phyloP scores from a whole-genome alignment of 1,140 invertebrate genomes.

The Cotesia vestalis region DNA sequence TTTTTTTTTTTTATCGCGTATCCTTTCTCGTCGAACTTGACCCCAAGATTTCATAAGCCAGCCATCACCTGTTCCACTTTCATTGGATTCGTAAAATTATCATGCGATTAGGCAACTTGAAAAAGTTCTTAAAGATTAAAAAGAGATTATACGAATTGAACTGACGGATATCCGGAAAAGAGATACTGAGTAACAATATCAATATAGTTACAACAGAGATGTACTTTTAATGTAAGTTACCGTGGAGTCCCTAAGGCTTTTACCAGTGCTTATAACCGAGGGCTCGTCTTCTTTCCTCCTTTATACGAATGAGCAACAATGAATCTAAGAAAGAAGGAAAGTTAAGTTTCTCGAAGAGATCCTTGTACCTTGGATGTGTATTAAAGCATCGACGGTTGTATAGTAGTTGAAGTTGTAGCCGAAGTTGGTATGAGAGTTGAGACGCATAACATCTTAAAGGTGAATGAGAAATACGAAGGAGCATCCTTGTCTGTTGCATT shows the following conservation, averaged over 20 bases:
- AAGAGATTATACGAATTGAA: conserved; percentile 32
- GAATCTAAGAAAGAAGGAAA: not conserved
- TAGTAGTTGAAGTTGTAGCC: conserved; percentile 1
- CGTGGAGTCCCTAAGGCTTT: not conserved
- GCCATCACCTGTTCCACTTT: conserved; percentile 23
- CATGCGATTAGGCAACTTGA: conserved; percentile 2
- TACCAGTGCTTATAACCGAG: not conserved
- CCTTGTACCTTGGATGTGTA: too few relatives aligned
- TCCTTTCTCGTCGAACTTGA: conserved; percentile 27
- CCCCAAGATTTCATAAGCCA: conserved; percentile 20
- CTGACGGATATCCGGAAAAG: conserved; percentile 45
- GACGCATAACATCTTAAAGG: conserved; percentile 14
- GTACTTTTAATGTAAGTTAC: not conserved
- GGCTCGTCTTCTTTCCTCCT: not conserved
- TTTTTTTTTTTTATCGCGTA: not conserved
- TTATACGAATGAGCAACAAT: too few relatives aligned
- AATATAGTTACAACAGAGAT: not conserved
- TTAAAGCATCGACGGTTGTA: not conserved
- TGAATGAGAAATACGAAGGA: conserved; percentile 11
- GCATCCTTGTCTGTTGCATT: conserved; percentile 28
- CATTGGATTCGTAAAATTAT: not conserved
- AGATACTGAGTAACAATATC: conserved; percentile 22
- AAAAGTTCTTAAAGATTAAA: conserved; percentile 24
- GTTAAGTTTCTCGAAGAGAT: too few relatives aligned
- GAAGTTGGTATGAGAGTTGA: conserved; percentile 17